phyloP scores from a whole-genome alignment of 2,113 vertebrate species.

The Stigmatopora nigra region DNA sequence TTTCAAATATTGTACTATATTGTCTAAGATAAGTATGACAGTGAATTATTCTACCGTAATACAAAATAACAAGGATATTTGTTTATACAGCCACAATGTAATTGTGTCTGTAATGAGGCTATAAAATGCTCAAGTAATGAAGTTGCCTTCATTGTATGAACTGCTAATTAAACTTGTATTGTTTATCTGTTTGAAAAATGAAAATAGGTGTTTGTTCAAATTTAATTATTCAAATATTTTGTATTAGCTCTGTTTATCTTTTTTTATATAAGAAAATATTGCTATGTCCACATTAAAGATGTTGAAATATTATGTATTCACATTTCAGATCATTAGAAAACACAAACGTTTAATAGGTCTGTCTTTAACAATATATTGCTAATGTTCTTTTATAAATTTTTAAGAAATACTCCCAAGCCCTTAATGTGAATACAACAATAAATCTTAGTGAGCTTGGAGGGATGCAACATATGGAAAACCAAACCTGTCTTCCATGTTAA shows the following conservation, averaged over 20 bases:
- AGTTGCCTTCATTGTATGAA: neutral
- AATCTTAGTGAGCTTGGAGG: neutral
- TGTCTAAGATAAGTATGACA: slow-evolving; percentile 2
- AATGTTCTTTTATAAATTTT: no score
- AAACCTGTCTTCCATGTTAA: neutral
- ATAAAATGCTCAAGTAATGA: neutral
- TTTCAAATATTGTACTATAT: neutral
- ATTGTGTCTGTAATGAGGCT: neutral
- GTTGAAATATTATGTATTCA: no score
- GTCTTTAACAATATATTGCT: no score
- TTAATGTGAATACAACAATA: neutral
- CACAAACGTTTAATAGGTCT: no score
- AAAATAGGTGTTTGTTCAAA: neutral
- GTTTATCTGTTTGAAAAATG: neutral
- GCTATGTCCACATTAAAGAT: no score
- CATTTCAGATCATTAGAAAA: no score
- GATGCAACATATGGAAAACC: neutral
- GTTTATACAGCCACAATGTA: slow-evolving; percentile 4
- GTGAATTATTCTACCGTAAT: slow-evolving; percentile 9
- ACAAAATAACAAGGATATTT: neutral
- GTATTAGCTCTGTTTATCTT: neutral
- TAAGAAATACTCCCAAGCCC: no score
- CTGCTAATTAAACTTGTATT: neutral
- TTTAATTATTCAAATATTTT: neutral
- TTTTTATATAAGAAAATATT: no score